phyloP scores from a whole-genome alignment of 2,888 invertebrate genomes.

The Volucella inflata region DNA sequence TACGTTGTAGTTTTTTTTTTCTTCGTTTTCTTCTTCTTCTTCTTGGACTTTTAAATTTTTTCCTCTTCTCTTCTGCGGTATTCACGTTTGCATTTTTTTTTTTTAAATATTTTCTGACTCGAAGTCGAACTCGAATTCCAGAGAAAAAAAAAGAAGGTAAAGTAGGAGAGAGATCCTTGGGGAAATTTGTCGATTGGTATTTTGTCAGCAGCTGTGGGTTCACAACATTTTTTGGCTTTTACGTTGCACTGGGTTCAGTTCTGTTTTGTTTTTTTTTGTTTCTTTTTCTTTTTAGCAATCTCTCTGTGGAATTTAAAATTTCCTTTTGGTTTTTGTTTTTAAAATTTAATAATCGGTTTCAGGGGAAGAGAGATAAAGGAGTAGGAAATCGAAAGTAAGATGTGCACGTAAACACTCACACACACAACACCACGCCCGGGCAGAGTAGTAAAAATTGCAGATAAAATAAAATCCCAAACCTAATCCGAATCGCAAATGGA shows the following conservation, averaged over 20 bases:
- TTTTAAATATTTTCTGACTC: conserved; percentile 15
- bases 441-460: conserved; percentile 46
- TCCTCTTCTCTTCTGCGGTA: conserved; percentile 54
- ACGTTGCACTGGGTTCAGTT: conserved; percentile 47
- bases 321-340: too few relatives aligned
- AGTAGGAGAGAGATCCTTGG: conserved; percentile 47
- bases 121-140: conserved; percentile 44
- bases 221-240: conserved; percentile 55
- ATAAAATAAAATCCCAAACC: conserved; percentile 48
- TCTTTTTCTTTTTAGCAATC: background rate
- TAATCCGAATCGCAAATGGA: background rate
- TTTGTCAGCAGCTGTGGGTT: conserved; percentile 29
- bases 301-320: too few relatives aligned
- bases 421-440: conserved; percentile 69
- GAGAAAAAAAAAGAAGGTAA: conserved; percentile 14
- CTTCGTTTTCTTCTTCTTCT: conserved; percentile 13
- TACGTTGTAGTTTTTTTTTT: conserved; percentile 55
- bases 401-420: conserved; percentile 45
- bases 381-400: conserved; percentile 57
- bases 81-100: conserved; percentile 69
- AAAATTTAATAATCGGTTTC: background rate
- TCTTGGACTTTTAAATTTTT: conserved; percentile 12
- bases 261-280: conserved; percentile 14
- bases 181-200: conserved; percentile 44
- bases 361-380: background rate